These are phyloP conservation scores for Peromyscus nudipes DNA, from an alignment of 2,797 vertebrate species.

Conservation along the genomic window DNA sequence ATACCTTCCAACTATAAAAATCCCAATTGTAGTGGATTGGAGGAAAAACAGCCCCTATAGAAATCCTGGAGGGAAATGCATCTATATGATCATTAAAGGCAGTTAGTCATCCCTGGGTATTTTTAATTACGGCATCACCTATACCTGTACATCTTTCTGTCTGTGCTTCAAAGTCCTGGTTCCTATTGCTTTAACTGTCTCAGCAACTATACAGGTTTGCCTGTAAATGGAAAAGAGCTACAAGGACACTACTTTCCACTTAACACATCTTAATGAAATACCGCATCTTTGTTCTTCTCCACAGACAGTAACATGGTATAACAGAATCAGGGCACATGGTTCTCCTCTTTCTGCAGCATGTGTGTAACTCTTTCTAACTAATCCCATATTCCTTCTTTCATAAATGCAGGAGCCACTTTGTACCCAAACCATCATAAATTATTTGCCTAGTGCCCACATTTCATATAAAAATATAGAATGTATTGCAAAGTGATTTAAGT, in stretches of 20 bases:
- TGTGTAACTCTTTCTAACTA: neutral
- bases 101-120: conserved; percentile 79
- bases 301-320: neutral
- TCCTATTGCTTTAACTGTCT: conserved; percentile 84
- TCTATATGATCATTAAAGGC: conserved; percentile 64
- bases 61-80: conserved; percentile 39
- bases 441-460: neutral
- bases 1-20: neutral
- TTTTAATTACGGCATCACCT: conserved; percentile 80
- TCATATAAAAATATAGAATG: conserved; percentile 19
- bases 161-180: conserved; percentile 78
- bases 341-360: neutral
- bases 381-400: neutral
- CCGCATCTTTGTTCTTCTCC: neutral
- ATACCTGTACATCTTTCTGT: conserved; percentile 79
- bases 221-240: conserved; percentile 62
- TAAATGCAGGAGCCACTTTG: neutral
- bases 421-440: neutral
- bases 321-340: neutral
- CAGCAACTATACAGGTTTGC: conserved; percentile 56
- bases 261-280: conserved; percentile 38
- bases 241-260: conserved; percentile 52
- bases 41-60: neutral
- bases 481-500: conserved; percentile 34
- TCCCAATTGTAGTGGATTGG: neutral